These are phyloP conservation scores for Etheostoma perlongum DNA, from an alignment of 2,797 vertebrate species.

Conservation along the genomic window DNA sequence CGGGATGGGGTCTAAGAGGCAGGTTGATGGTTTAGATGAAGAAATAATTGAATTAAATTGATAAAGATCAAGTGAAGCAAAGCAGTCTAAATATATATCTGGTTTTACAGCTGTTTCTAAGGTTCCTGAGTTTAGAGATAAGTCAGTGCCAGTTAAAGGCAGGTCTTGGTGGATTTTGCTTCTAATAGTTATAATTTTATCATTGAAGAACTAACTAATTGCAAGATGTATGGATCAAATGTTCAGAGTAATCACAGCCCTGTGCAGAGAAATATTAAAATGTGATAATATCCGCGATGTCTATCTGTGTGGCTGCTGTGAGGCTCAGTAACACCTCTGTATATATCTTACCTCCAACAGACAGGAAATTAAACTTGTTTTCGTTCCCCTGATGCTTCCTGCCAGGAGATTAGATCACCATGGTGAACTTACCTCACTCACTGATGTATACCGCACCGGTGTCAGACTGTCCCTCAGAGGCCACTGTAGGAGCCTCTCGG, in stretches of 20 bases:
- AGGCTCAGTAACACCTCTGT: slow-evolving; percentile 51
- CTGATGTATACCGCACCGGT: slow-evolving; percentile 76
- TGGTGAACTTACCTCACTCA: slow-evolving; percentile 76
- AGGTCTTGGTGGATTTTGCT: too few species aligned
- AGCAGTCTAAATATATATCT: too few species aligned
- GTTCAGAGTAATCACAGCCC: slow-evolving; percentile 14
- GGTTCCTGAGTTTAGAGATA: too few species aligned
- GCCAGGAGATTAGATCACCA: slow-evolving; percentile 82
- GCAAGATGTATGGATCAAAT: slow-evolving; percentile 28
- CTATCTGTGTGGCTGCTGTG: slow-evolving; percentile 49
- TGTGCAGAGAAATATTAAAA: slow-evolving; percentile 69
- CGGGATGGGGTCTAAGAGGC: too few species aligned
- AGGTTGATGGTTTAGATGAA: too few species aligned
- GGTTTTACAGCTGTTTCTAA: too few species aligned
- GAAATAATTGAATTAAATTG: too few species aligned
- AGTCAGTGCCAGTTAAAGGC: too few species aligned
- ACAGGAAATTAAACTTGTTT: slow-evolving; percentile 79
- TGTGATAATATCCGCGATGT: slow-evolving; percentile 73
- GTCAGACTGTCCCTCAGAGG: slow-evolving; percentile 70
- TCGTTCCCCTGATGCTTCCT: slow-evolving; percentile 75
- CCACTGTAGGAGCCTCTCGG: slow-evolving; percentile 66
- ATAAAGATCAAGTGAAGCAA: too few species aligned
- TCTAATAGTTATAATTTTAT: too few species aligned
- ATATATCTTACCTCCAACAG: slow-evolving; percentile 65
- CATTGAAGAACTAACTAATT: slow-evolving; percentile 24